A percentile compares a stretch with the other conserved stretches of the same genome.
These are phyloP conservation scores for Anolis apletophallus DNA, from an alignment of 2,797 vertebrate genomes.

Conservation along the genomic window DNA sequence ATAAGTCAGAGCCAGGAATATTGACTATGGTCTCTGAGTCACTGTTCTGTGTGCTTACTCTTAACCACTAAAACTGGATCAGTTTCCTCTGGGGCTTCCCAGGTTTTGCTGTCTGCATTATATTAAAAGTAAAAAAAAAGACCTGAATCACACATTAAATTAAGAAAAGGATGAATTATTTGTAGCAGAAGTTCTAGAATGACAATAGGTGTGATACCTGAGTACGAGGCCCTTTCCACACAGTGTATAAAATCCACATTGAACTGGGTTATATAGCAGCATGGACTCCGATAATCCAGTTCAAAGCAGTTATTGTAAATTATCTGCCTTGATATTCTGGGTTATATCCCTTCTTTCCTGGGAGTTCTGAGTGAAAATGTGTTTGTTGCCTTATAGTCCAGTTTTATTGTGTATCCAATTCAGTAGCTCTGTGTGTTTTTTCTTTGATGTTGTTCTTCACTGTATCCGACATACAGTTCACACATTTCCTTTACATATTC, in stretches of 20 bases:
- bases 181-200: neutral
- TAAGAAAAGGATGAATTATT: slow-evolving; percentile 10
- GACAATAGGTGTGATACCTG: neutral
- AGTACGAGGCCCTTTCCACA: too few relatives aligned
- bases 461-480: neutral
- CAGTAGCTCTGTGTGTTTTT: neutral
- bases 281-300: too few relatives aligned
- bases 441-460: neutral
- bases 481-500: neutral
- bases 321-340: too few relatives aligned
- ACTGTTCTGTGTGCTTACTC: slow-evolving; percentile 8
- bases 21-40: neutral
- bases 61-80: neutral
- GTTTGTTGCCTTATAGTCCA: neutral
- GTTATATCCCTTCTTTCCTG: neutral
- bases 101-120: slow-evolving; percentile 9
- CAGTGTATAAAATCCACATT: too few relatives aligned
- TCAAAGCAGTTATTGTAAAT: too few relatives aligned
- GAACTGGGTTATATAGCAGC: too few relatives aligned
- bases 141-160: neutral
- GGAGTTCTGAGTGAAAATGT: neutral
- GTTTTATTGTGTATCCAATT: neutral
- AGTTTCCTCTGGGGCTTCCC: neutral
- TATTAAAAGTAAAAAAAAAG: neutral
- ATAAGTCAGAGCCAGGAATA: slow-evolving; percentile 15